Percentiles rank a stretch among this genome's conserved stretches.
Evolutionary conservation across 2,797 vertebrate genomes (phyloP).

Genomic region (Chelon auratus): DNA sequence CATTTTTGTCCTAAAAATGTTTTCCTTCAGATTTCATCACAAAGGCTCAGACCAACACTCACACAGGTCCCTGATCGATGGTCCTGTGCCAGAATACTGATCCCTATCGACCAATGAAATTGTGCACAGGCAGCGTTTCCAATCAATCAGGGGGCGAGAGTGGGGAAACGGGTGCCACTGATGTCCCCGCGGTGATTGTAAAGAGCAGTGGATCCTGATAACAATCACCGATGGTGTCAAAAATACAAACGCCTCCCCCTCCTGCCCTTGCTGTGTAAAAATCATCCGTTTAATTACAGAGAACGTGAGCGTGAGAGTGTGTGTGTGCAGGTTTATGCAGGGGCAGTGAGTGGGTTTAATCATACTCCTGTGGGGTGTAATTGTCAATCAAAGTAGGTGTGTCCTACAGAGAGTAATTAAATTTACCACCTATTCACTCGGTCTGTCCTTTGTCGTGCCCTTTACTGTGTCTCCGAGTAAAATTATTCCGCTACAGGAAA

Average conservation of each 20-base stretch:
- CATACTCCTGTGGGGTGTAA: slow-evolving; percentile 73
- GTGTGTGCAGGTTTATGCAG: slow-evolving; percentile 49
- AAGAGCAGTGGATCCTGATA: slow-evolving; percentile 75
- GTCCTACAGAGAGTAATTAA: slow-evolving; percentile 67
- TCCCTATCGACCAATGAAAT: slow-evolving; percentile 80
- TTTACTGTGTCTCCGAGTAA: slow-evolving; percentile 39
- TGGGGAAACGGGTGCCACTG: slow-evolving; percentile 55
- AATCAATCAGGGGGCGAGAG: slow-evolving; percentile 72
- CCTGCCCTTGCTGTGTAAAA: slow-evolving; percentile 59
- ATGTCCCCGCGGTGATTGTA: slow-evolving; percentile 62
- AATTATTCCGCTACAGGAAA: slow-evolving; percentile 8
- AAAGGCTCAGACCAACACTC: slow-evolving; percentile 30
- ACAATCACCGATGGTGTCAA: slow-evolving; percentile 75
- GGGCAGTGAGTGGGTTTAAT: slow-evolving; percentile 69
- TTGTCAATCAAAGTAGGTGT: slow-evolving; percentile 74
- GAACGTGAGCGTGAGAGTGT: slow-evolving; percentile 54
- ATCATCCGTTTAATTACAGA: slow-evolving; percentile 79
- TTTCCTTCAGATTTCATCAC: slow-evolving; percentile 55
- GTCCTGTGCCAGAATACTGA: slow-evolving; percentile 70
- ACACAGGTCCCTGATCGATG: slow-evolving; percentile 67
- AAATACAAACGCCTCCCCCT: slow-evolving; percentile 65
- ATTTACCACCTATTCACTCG: slow-evolving; percentile 52
- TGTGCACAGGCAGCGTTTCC: slow-evolving; percentile 70
- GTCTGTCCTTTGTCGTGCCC: slow-evolving; percentile 66
- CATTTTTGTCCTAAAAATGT: slow-evolving; percentile 30